Evolutionary conservation across 2,113 vertebrate species (phyloP), one percentile per base, ranked within the genome.

Genomic region (Pterocles gutturalis): DNA sequence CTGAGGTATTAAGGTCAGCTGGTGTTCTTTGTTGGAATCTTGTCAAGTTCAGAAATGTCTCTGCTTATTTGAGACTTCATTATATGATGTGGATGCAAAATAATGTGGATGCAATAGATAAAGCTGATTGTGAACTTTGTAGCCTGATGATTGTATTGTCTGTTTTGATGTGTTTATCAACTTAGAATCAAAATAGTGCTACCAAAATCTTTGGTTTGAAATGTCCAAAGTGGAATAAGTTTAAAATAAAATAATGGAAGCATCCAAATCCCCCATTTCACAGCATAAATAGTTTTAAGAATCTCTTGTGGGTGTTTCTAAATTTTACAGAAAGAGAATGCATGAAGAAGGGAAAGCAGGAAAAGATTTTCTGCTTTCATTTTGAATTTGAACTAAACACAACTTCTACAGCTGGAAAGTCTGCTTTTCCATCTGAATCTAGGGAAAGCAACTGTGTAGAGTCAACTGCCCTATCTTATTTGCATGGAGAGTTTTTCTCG

Each of bases 181-280:
- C 48, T 73, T 57, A 65, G 67, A 87, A 84, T 77, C 57, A 64
- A 87, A 81, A n/a, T 43, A 64, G 9, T 51, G 54, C 9, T 43
- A 58, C 53, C 48, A 87, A 55, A 81, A 57, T 86, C 26, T 85
- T 69, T 75, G 45, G 28, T 70, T 82, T 81, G 33, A 94, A 91
- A 43, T 76, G 33, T 92, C 57, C 15, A 3, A 89, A 73, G 33
- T 67, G 43, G 49, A 95, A 75, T 72, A 94, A 88, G 80, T 67
- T 79, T 65, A 71, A 86, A 96, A 81, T 61, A 82, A 97, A 92
- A 65, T 55, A 84, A 43, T 84, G 19, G 95, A 97, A 93, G 49
- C 10, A 49, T 83, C 73, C 81, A 87, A 96, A 90, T 55, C 36
- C 29, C 60, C n/a, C 13, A 31, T 55, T 79, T 66, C 70, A 29